Evolutionary conservation across 2,113 vertebrate genomes (phyloP).

Genomic region (Cettia cetti): DNA sequence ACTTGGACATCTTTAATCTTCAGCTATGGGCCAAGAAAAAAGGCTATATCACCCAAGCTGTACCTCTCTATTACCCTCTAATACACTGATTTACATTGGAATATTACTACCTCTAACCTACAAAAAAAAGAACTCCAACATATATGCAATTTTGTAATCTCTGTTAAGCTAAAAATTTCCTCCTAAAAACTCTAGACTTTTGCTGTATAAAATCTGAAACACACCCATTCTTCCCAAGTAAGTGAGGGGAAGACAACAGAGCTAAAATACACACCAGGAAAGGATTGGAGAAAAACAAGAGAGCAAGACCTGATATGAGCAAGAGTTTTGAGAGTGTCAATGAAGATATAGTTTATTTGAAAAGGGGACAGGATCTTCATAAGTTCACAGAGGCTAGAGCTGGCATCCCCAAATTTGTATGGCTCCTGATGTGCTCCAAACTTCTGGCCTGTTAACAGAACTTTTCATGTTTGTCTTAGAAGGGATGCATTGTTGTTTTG

Average conservation of each 20-base stretch:
- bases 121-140: neutral
- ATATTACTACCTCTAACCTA: neutral
- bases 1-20: neutral
- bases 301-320: neutral
- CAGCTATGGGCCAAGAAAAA: neutral
- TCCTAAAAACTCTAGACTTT: neutral
- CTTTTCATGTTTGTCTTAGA: neutral
- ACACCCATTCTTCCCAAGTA: neutral
- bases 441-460: neutral
- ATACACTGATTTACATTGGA: neutral
- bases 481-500: neutral
- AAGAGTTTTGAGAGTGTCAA: neutral
- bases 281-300: neutral
- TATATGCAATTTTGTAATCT: neutral
- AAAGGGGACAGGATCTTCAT: neutral
- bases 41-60: neutral
- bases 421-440: neutral
- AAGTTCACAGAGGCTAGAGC: neutral
- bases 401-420: neutral
- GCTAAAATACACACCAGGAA: neutral
- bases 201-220: neutral
- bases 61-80: neutral
- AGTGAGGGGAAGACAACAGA: neutral
- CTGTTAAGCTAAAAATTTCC: neutral
- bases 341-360: neutral